Percentiles rank a stretch among this genome's conserved stretches.
Conservation (phyloP, 2,888 invertebrate species). For the Zootermopsis nevadensis region DNA sequence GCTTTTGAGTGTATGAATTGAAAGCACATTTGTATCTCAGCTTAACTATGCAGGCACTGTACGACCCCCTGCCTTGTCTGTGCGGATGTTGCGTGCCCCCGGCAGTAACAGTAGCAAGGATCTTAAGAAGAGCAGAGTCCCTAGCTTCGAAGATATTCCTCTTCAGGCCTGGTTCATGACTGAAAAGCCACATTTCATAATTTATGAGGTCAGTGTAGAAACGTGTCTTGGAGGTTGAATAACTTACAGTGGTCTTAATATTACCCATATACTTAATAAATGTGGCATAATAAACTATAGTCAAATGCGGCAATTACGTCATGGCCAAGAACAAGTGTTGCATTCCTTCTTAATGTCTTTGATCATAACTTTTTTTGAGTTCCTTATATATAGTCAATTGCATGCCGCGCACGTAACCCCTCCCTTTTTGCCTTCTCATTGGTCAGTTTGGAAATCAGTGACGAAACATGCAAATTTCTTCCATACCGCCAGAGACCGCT, state of each 20-base stretch:
- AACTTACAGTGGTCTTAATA: no score
- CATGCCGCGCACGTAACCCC: conserved; percentile 32
- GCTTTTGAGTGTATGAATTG: not conserved
- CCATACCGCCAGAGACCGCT: conserved; percentile 22
- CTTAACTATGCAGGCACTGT: conserved; percentile 6
- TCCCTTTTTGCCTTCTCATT: conserved; percentile 44
- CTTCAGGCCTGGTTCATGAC: not conserved
- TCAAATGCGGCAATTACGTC: no score
- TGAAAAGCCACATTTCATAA: not conserved
- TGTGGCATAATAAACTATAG: no score
- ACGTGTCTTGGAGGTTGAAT: not conserved
- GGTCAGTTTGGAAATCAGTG: conserved; percentile 43
- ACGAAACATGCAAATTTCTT: conserved; percentile 55
- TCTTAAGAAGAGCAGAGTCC: conserved; percentile 6
- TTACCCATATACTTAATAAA: not conserved
- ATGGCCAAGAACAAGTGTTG: no score
- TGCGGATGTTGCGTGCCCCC: conserved; percentile 34
- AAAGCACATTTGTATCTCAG: not conserved
- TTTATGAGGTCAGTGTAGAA: not conserved
- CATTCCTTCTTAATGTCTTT: no score
- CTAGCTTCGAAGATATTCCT: not conserved
- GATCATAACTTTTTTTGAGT: not conserved
- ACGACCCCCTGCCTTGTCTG: not conserved
- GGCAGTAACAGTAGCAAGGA: conserved; percentile 17
- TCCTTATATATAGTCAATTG: not conserved